These are phyloP conservation scores for Furcula furcula DNA, from an alignment of 2,888 invertebrate species.

Conservation along the genomic window DNA sequence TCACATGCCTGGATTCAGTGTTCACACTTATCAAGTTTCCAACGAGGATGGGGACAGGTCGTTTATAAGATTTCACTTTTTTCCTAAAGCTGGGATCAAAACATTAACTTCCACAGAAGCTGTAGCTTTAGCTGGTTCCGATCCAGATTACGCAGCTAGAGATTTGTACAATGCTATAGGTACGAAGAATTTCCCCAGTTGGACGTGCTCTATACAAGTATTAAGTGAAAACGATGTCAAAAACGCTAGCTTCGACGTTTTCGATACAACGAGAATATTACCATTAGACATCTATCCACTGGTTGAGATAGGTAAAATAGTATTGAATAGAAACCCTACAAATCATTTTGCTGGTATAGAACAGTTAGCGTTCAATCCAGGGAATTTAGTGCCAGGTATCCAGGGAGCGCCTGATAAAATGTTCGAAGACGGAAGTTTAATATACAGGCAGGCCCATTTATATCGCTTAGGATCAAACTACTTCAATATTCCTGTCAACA, in stretches of 20 bases:
- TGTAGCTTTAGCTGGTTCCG: slow-evolving; percentile 83
- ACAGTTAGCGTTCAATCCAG: slow-evolving; percentile 93
- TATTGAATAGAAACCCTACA: slow-evolving; percentile 91
- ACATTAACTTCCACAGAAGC: slow-evolving; percentile 86
- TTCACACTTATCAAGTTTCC: slow-evolving; percentile 93
- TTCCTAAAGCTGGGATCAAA: slow-evolving; percentile 93
- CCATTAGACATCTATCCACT: slow-evolving; percentile 89
- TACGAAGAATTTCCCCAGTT: slow-evolving; percentile 85
- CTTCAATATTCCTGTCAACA: slow-evolving; percentile 95
- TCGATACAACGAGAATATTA: slow-evolving; percentile 95
- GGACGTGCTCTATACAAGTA: slow-evolving; percentile 90
- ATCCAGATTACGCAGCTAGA: slow-evolving; percentile 92
- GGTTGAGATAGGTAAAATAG: slow-evolving; percentile 90
- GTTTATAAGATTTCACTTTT: slow-evolving; percentile 94
- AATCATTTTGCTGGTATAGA: slow-evolving; percentile 97
- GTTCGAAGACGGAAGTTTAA: slow-evolving; percentile 90
- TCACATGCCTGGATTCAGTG: slow-evolving; percentile 95
- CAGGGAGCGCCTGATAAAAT: slow-evolving; percentile 95
- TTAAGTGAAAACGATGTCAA: slow-evolving; percentile 92
- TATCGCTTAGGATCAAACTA: slow-evolving; percentile 94
- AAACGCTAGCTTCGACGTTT: slow-evolving; percentile 90
- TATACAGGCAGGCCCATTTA: slow-evolving; percentile 93
- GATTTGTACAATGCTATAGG: slow-evolving; percentile 94
- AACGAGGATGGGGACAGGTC: slow-evolving; percentile 85
- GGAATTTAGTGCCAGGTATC: slow-evolving; percentile 94